Conservation (phyloP, 2,113 vertebrate species). For the Alexandromys fortis region DNA sequence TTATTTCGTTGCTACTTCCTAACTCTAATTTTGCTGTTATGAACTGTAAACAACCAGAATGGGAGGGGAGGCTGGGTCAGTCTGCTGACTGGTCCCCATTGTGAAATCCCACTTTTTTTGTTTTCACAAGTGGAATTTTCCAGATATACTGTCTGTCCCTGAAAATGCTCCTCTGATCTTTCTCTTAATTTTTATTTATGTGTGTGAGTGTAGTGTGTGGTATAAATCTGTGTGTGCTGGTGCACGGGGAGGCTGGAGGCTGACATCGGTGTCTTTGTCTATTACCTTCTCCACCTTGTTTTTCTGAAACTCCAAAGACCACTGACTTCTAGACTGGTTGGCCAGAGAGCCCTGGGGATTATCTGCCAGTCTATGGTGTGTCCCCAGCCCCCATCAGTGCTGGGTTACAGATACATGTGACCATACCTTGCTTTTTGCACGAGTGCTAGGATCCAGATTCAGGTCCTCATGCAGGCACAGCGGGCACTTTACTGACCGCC, state of each 20-base stretch:
- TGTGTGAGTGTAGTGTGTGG: not conserved
- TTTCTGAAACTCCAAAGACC: not conserved
- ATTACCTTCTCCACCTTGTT: not conserved
- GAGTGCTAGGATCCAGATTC: not conserved
- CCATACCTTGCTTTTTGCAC: not conserved
- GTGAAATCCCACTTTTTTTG: conserved; percentile 40
- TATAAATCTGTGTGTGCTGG: not conserved
- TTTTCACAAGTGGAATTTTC: conserved; percentile 27
- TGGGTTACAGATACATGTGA: not conserved
- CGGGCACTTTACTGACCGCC: too few relatives aligned
- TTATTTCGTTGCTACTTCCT: not conserved
- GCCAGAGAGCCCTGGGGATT: not conserved
- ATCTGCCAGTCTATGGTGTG: not conserved
- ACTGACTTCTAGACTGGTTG: not conserved
- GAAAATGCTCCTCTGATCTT: not conserved
- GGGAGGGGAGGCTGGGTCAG: not conserved
- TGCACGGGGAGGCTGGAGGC: not conserved
- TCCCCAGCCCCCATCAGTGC: not conserved
- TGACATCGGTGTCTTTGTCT: not conserved
- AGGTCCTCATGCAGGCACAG: not conserved
- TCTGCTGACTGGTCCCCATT: not conserved
- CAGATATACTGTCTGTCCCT: not conserved
- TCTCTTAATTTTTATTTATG: not conserved
- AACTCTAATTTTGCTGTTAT: not conserved
- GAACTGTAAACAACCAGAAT: not conserved